A percentile compares a stretch with the other conserved stretches of the same genome.
phyloP scores from a whole-genome alignment of 2,113 vertebrate genomes.

The Ptilonorhynchus violaceus region DNA sequence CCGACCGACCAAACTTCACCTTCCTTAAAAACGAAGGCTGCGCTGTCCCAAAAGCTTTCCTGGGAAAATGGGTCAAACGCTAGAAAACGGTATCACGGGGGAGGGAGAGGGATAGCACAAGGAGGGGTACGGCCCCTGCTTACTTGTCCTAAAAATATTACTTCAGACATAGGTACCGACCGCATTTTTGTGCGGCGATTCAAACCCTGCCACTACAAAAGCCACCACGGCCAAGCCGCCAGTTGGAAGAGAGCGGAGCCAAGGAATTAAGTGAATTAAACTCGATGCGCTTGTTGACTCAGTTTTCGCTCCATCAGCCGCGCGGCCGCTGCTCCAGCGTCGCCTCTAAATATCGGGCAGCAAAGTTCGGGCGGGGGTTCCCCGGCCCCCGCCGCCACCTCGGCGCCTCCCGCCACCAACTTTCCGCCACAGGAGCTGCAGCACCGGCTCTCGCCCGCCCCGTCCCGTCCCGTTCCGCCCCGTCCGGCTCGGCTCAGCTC shows the following conservation, averaged over 20 bases:
- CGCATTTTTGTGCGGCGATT: background rate
- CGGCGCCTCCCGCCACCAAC: background rate
- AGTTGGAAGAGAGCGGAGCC: background rate
- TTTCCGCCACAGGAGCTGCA: background rate
- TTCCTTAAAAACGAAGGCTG: background rate
- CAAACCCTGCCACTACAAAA: background rate
- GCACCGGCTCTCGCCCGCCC: background rate
- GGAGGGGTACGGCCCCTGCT: background rate
- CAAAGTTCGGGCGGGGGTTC: background rate
- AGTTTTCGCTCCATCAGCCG: background rate
- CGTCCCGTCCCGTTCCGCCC: background rate
- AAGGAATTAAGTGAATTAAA: conserved; percentile 54
- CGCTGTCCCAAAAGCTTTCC: background rate
- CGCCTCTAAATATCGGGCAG: background rate
- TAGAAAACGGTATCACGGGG: background rate
- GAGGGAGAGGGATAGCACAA: too few relatives aligned
- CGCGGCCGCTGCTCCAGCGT: background rate
- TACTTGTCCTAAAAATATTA: background rate
- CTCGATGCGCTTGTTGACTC: conserved; percentile 12
- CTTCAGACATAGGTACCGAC: background rate
- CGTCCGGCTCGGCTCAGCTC: background rate
- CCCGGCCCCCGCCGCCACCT: background rate
- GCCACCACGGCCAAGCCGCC: background rate
- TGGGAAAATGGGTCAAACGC: conserved; percentile 18
- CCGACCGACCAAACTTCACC: background rate